Evolutionary conservation across 2,113 vertebrate genomes (phyloP), one percentile per base, ranked within the genome.

Genomic region (Prietella phreatophila): DNA sequence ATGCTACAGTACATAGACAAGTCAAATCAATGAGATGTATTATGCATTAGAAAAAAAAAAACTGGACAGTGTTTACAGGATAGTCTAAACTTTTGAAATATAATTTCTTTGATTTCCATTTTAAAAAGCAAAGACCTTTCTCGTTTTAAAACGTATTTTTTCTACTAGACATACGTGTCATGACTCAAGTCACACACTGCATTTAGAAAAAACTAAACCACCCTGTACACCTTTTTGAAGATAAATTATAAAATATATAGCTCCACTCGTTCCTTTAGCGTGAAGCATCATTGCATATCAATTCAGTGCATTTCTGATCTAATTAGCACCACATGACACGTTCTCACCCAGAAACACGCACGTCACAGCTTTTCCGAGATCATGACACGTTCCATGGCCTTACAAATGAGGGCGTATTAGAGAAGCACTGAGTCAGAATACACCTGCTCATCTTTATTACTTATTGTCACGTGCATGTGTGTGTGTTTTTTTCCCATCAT

Each of bases 261-360:
- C 36, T 47, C 3, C 22, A 47, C 20, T 10, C 36, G 7, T 75
- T 42, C 7, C 36, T 47, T 76, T 47, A 42, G 20, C 11, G 36
- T 11, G 19, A 25, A 27, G 9, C 14, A 1, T 11, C 39, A 47
- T 20, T 47, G 39, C 4, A 13, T 53, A 79, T 53, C 25, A n/a
- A 1, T 73, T 75, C 71, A 42, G 39, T 39, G 36, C 79, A 33
- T 71, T 75, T 84, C 50, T 80, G 82, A 83, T 89, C 81, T 80
- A 86, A 71, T 79, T 80, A 69, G 61, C 85, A 79, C 60, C 56
- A 63, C 58, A 50, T 63, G 50, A 53, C 58, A 19, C 15, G 0
- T 42, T 17, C 33, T 85, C 47, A 56, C 61, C n/a, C 47, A 25
- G 53, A 56, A 56, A 53, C 67, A 33, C 14, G 4, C 36, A 30